Percentiles rank a stretch among this genome's conserved stretches.
Conservation (phyloP, 2,113 vertebrate species). For the Barnardius zonarius region DNA sequence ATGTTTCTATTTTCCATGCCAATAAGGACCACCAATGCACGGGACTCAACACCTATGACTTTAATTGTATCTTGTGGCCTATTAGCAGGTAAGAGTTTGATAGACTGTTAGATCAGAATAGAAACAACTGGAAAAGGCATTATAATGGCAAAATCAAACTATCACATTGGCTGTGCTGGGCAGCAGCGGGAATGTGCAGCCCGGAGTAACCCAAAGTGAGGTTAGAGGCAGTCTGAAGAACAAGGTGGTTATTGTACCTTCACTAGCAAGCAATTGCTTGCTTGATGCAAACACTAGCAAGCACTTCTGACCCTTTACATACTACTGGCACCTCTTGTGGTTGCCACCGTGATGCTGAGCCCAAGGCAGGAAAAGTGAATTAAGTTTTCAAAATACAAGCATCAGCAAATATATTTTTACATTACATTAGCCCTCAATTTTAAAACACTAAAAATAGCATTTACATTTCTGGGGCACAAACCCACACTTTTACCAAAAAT, state of each 20-base stretch:
- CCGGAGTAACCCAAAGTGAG: not conserved
- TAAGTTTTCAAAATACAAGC: not conserved
- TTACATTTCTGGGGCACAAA: not conserved
- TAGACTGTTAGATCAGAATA: not conserved
- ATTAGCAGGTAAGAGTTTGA: not conserved
- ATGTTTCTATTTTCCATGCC: not conserved
- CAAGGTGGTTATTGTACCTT: not conserved
- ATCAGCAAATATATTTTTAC: not conserved
- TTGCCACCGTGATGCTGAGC: not conserved
- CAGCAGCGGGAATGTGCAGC: not conserved
- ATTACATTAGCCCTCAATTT: not conserved
- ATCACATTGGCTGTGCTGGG: not conserved
- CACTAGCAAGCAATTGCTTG: not conserved
- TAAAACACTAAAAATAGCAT: not conserved
- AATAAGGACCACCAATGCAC: accelerated
- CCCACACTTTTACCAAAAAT: not conserved
- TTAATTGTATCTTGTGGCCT: not conserved
- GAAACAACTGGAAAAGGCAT: not conserved
- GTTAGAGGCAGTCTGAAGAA: not conserved
- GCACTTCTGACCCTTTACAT: not conserved
- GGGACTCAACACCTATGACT: not conserved
- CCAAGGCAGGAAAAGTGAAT: not conserved
- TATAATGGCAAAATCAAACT: not conserved
- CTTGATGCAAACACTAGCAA: not conserved
- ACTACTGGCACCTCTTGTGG: not conserved